Evolutionary conservation across 2,888 invertebrate genomes (phyloP), one percentile per base, ranked within the genome.

Genomic region (Ditula angustiorana): DNA sequence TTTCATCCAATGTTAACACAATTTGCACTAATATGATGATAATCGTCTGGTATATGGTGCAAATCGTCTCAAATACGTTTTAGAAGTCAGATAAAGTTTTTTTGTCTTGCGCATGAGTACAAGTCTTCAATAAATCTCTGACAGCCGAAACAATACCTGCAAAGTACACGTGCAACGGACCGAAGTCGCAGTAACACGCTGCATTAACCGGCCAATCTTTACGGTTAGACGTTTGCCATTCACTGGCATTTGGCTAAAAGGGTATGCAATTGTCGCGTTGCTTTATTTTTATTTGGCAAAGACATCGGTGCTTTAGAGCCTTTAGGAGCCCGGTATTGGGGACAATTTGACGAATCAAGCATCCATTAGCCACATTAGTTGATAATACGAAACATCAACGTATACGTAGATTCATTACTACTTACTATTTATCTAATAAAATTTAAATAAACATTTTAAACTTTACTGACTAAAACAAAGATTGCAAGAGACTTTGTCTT

Each of bases 171-270:
- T 46, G 46, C 53, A 35, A 69, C 74, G 74, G 74, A 72, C 74
- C 75, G 74, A 69, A 69, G 59, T 70, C 68, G 65, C 68, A 63
- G 49, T 41, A 70, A 67, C 68, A 69, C 74, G 76, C 71, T 73
- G 74, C 75, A 77, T 77, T 78, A 75, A 75, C 74, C 71, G 67
- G 46, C 61, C 68, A 69, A 66, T 75, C 71, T 76, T 77, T 74
- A 67, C 73, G 58, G 2, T 52, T 11, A 52, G 73, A 74, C 75
- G 74, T 75, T 74, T 75, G 74, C 72, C 74, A 78, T 76, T 75
- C 73, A 71, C 66, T 77, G 77, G 72, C 76, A 78, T 77, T 77
- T 74, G 70, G 75, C 77, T 78, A 78, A 71, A 70, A 72, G 72
- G 71, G 69, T 72, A 61, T 49, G 61, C 24, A 49, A 52, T 66